Conservation (phyloP, 2,888 invertebrate genomes). For the Aphidius colemani region DNA sequence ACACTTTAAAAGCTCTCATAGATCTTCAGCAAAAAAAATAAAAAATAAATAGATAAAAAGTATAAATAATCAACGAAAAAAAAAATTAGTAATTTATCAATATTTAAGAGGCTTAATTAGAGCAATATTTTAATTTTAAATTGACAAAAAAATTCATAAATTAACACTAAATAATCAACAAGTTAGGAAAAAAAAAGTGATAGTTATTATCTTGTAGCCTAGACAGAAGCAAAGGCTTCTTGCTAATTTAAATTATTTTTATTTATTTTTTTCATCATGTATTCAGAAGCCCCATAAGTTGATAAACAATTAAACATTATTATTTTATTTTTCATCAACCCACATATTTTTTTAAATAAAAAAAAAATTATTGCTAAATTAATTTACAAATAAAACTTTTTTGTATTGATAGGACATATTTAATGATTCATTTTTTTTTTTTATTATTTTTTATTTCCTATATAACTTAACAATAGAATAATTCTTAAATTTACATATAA, state of each 20-base stretch:
- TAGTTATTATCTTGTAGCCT: neutral
- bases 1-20: too few species aligned
- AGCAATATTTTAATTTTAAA: too few species aligned
- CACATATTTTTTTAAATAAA: slow-evolving; percentile 12
- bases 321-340: neutral
- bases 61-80: neutral
- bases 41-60: neutral
- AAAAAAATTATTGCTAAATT: slow-evolving; percentile 27
- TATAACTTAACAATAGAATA: neutral
- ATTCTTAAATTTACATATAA: neutral
- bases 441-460: slow-evolving; percentile 5
- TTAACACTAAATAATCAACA: too few species aligned
- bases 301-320: neutral
- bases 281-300: slow-evolving; percentile 12
- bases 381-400: slow-evolving; percentile 15
- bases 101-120: too few species aligned
- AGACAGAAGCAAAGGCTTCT: slow-evolving; percentile 17
- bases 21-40: neutral
- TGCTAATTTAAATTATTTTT: slow-evolving; percentile 10
- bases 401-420: slow-evolving; percentile 4
- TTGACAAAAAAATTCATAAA: too few species aligned
- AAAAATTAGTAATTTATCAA: neutral
- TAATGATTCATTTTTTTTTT: slow-evolving; percentile 11
- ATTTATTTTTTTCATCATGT: neutral
- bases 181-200: neutral